These are phyloP conservation scores for Barypeithes pellucidus DNA, from an alignment of 2,888 invertebrate species.

Conservation along the genomic window DNA sequence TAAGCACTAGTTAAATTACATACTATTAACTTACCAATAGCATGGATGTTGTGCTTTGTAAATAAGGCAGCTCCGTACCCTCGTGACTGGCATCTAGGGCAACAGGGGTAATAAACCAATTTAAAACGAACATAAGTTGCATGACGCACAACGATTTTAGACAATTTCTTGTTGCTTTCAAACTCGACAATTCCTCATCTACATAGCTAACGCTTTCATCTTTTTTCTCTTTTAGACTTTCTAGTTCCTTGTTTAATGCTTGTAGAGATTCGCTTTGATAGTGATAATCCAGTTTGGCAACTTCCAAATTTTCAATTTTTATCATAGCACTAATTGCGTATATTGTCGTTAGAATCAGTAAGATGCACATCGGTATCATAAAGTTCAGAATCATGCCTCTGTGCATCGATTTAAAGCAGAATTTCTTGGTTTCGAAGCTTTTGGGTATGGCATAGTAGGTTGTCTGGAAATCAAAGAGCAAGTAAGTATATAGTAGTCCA, in stretches of 20 bases:
- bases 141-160: conserved; percentile 78
- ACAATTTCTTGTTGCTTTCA: conserved; percentile 76
- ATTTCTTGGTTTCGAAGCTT: conserved; percentile 82
- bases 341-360: conserved; percentile 78
- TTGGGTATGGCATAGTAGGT: conserved; percentile 80
- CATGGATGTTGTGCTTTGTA: conserved; percentile 51
- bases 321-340: conserved; percentile 75
- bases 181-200: conserved; percentile 66
- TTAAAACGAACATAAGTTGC: conserved; percentile 75
- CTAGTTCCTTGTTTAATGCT: conserved; percentile 65
- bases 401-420: conserved; percentile 86
- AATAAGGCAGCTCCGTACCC: conserved; percentile 48
- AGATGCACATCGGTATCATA: conserved; percentile 80
- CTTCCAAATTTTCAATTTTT: conserved; percentile 68
- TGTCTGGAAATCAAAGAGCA: conserved; percentile 65
- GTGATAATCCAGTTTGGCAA: conserved; percentile 67
- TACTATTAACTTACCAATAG: conserved; percentile 48
- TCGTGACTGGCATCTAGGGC: conserved; percentile 51
- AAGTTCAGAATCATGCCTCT: conserved; percentile 85
- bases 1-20: too few species aligned
- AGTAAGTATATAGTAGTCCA: too few species aligned
- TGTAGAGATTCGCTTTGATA: conserved; percentile 68
- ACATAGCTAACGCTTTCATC: conserved; percentile 55
- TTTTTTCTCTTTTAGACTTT: conserved; percentile 62
- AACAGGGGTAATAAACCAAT: conserved; percentile 71